Evolutionary conservation across 2,113 vertebrate genomes (phyloP).

Genomic region (Numenius arquata): DNA sequence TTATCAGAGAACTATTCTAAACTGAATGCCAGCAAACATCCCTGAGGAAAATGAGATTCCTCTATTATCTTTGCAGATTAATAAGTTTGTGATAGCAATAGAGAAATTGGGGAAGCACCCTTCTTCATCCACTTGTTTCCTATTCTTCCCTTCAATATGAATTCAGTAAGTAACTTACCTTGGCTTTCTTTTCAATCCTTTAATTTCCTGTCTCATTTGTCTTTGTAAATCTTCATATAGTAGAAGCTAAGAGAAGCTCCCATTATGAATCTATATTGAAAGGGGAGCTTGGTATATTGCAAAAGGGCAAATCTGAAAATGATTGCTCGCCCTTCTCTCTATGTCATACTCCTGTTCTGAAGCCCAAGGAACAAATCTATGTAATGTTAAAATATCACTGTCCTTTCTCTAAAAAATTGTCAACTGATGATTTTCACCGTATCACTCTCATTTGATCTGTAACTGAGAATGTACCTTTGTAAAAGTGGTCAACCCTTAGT

Average conservation of each 20-base stretch:
- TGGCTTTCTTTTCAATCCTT: slow-evolving; percentile 16
- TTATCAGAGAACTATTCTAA: not conserved
- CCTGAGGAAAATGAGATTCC: slow-evolving; percentile 2
- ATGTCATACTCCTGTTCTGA: not conserved
- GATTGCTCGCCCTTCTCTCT: not conserved
- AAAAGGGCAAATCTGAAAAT: not conserved
- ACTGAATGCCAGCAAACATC: not conserved
- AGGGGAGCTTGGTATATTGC: not conserved
- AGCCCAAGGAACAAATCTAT: not conserved
- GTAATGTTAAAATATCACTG: not conserved
- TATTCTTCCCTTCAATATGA: not conserved
- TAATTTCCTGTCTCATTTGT: slow-evolving; percentile 56
- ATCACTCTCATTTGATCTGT: not conserved
- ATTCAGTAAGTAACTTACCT: not conserved
- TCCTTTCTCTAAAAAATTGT: not conserved
- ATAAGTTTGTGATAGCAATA: not conserved
- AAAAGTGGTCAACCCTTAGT: not conserved
- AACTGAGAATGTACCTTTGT: not conserved
- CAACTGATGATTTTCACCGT: not conserved
- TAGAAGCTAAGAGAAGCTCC: not conserved
- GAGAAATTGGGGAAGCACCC: not conserved
- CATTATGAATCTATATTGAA: not conserved
- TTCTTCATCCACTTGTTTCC: not conserved
- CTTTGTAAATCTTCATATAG: slow-evolving; percentile 41
- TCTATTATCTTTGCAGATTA: not conserved